phyloP scores from a whole-genome alignment of 1,140 invertebrate genomes.

The Heliconius hewitsoni region DNA sequence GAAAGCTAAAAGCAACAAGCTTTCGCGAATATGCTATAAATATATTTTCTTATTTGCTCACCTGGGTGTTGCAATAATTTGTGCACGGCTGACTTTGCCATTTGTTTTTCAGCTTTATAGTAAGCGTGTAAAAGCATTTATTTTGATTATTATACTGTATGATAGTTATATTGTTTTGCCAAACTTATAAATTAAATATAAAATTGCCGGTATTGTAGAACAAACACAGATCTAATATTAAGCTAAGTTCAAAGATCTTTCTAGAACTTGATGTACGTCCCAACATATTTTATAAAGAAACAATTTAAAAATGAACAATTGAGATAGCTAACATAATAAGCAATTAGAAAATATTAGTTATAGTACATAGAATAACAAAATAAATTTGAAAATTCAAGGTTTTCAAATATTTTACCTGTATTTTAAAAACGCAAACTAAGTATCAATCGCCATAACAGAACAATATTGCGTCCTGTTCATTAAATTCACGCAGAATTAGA shows the following conservation, averaged over 20 bases:
- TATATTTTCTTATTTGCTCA: slow-evolving; percentile 37
- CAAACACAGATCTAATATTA: neutral
- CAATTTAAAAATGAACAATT: too few species aligned
- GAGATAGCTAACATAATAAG: too few species aligned
- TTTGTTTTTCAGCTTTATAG: slow-evolving; percentile 69
- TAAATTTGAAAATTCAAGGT: too few species aligned
- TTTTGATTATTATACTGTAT: neutral
- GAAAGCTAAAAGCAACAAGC: slow-evolving; percentile 5
- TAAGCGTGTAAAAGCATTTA: slow-evolving; percentile 59
- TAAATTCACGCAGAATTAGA: neutral
- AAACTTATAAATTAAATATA: neutral
- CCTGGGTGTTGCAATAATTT: slow-evolving; percentile 67
- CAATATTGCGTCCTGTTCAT: too few species aligned
- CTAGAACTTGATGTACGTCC: neutral
- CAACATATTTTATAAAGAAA: neutral
- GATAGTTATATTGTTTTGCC: neutral
- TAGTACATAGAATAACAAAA: too few species aligned
- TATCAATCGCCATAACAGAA: too few species aligned
- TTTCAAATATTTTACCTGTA: too few species aligned
- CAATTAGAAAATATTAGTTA: too few species aligned
- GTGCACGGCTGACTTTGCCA: slow-evolving; percentile 73
- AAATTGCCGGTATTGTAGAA: neutral
- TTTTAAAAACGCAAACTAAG: too few species aligned
- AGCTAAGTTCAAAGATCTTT: neutral
- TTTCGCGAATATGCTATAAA: neutral